phyloP scores from a whole-genome alignment of 2,888 invertebrate genomes.

The Cephus pygmeus region DNA sequence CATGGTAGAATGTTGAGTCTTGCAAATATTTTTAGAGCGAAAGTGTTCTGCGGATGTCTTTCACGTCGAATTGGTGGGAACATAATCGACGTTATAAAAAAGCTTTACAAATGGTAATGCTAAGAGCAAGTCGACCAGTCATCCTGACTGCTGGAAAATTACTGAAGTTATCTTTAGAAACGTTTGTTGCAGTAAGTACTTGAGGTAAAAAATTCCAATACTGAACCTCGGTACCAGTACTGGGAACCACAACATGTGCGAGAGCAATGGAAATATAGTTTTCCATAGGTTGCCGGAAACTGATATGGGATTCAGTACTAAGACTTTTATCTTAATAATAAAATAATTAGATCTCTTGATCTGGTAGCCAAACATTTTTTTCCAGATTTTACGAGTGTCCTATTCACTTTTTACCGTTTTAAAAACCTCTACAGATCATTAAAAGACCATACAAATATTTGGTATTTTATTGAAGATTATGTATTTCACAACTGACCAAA shows the following conservation, averaged over 20 bases:
- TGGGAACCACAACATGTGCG: too few species aligned
- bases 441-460: not conserved
- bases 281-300: too few species aligned
- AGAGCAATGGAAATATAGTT: too few species aligned
- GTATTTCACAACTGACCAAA: too few species aligned
- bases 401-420: conserved; percentile 53
- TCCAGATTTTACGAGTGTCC: conserved; percentile 49
- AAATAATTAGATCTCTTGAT: too few species aligned
- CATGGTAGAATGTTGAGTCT: not conserved
- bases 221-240: too few species aligned
- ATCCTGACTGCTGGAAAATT: conserved; percentile 43
- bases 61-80: conserved; percentile 48
- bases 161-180: conserved; percentile 44
- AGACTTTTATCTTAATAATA: too few species aligned
- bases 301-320: too few species aligned
- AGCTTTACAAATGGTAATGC: conserved; percentile 42
- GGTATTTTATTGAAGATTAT: too few species aligned
- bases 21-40: conserved; percentile 38
- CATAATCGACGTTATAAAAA: conserved; percentile 38
- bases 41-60: conserved; percentile 38
- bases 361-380: not conserved
- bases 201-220: not conserved
- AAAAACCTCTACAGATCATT: conserved; percentile 34
- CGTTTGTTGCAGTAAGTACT: conserved; percentile 45
- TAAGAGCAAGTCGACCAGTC: conserved; percentile 40